Conservation (phyloP, 2,113 vertebrate species). For the Leucosticte australis region DNA sequence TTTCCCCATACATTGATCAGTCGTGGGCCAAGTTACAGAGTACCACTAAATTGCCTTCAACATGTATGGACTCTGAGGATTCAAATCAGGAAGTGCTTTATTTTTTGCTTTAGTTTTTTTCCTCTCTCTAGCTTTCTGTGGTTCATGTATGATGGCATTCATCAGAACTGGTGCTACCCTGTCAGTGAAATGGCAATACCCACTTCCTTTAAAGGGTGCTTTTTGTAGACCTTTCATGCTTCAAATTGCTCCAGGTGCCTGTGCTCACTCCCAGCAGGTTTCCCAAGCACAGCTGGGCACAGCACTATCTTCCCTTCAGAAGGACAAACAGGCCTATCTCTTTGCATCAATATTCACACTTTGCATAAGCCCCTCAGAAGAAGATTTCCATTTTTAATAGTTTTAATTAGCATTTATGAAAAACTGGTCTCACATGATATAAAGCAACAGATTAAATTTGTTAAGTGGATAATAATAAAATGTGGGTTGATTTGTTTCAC, state of each 20-base stretch:
- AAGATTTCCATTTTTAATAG: conserved; percentile 68
- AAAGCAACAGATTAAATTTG: conserved; percentile 72
- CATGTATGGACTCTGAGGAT: neutral
- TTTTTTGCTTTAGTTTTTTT: neutral
- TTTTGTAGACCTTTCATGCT: neutral
- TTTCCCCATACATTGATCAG: neutral
- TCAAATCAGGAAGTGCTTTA: neutral
- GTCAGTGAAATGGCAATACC: neutral
- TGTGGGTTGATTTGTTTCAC: conserved; percentile 70
- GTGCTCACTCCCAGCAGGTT: neutral
- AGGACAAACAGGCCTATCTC: conserved; percentile 47
- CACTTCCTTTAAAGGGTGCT: neutral
- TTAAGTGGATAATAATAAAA: conserved; percentile 73
- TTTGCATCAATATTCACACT: conserved; percentile 60
- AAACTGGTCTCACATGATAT: conserved; percentile 64
- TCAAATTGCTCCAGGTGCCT: neutral
- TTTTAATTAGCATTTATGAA: conserved; percentile 70
- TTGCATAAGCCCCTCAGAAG: conserved; percentile 56
- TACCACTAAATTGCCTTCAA: neutral
- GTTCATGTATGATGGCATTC: neutral
- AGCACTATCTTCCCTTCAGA: conserved; percentile 20
- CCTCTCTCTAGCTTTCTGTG: neutral
- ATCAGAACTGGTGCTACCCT: neutral
- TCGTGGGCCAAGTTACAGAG: neutral
- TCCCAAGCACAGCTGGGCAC: neutral